These are phyloP conservation scores for Meganola albula DNA, from an alignment of 2,888 invertebrate genomes.

Conservation along the genomic window DNA sequence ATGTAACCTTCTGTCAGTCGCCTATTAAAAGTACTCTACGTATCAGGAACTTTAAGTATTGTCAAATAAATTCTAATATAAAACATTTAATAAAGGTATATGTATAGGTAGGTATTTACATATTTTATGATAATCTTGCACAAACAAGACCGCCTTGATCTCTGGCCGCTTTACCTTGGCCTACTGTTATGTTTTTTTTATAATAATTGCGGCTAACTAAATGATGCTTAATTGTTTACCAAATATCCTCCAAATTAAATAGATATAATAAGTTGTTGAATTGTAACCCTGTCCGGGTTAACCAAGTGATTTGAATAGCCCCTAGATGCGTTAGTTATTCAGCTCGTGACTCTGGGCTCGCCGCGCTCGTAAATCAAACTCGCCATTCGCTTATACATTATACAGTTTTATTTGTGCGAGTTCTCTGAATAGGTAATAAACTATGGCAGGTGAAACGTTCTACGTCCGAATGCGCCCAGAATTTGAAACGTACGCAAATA, in stretches of 20 bases:
- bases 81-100: no score
- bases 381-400: slow-evolving; percentile 77
- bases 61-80: no score
- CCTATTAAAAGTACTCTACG: no score
- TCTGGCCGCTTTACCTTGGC: no score
- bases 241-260: slow-evolving; percentile 27
- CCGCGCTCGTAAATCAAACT: slow-evolving; percentile 74
- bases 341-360: slow-evolving; percentile 54
- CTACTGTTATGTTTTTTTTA: no score
- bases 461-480: slow-evolving; percentile 59
- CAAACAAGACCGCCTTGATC: no score
- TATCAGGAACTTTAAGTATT: no score
- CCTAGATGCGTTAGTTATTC: slow-evolving; percentile 70
- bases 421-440: slow-evolving; percentile 76
- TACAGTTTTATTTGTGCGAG: slow-evolving; percentile 78
- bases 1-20: no score
- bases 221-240: slow-evolving; percentile 13
- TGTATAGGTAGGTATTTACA: no score
- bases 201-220: no score
- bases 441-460: slow-evolving; percentile 71
- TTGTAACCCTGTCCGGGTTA: slow-evolving; percentile 34
- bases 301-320: slow-evolving; percentile 60
- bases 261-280: slow-evolving; percentile 33
- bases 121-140: no score
- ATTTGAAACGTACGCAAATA: slow-evolving; percentile 66